phyloP scores from a whole-genome alignment of 2,797 vertebrate genomes.

The Tokudaia tokunoshimensis region DNA sequence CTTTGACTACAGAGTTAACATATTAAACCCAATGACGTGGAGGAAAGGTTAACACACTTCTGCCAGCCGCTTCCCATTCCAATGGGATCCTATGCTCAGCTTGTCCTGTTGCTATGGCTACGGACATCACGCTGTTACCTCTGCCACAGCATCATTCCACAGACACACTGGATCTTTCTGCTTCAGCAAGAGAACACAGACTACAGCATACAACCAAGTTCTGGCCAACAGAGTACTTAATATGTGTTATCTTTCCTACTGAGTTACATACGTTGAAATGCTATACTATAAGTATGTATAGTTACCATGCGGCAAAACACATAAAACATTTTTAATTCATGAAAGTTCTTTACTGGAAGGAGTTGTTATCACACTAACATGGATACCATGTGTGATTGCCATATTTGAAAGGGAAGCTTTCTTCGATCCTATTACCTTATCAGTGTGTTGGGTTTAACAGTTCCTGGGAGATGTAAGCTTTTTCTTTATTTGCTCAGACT shows the following conservation, averaged over 20 bases:
- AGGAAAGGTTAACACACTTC: conserved; percentile 85
- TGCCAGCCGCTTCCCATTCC: conserved; percentile 73
- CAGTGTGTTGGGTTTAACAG: not conserved
- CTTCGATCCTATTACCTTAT: not conserved
- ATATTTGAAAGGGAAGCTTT: conserved; percentile 31
- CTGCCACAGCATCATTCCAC: not conserved
- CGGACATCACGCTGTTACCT: not conserved
- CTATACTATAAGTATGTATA: not conserved
- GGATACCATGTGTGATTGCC: not conserved
- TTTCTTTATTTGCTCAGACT: not conserved
- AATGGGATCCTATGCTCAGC: conserved; percentile 69
- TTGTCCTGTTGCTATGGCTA: conserved; percentile 26
- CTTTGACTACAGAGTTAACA: conserved; percentile 82
- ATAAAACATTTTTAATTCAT: not conserved
- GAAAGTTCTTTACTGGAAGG: not conserved
- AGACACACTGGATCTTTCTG: not conserved
- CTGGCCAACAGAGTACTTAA: not conserved
- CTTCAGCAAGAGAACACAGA: not conserved
- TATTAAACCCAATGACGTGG: conserved; percentile 84
- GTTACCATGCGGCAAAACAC: not conserved
- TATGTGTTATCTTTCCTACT: not conserved
- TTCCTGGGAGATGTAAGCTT: not conserved
- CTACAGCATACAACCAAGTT: not conserved
- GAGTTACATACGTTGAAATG: not conserved
- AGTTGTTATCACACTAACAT: not conserved